Conservation (phyloP, 2,797 vertebrate species). For the Pempheris klunzingeri region DNA sequence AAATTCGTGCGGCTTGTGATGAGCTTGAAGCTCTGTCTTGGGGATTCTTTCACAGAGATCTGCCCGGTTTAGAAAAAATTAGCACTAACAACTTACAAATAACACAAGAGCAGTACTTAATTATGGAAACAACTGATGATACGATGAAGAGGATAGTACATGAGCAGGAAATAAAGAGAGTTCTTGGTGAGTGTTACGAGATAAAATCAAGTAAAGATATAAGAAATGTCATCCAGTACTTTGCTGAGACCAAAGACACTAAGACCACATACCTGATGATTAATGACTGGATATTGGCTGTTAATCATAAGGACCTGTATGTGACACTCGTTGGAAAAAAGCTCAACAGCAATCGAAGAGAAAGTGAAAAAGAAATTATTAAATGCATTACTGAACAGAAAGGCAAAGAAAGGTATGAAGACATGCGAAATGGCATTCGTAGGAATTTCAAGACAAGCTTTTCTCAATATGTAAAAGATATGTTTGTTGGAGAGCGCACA, state of each 20-base stretch:
- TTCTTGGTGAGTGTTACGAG: conserved; percentile 18
- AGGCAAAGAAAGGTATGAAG: accelerated
- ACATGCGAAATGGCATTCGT: accelerated
- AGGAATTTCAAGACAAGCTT: background rate
- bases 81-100: accelerated
- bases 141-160: accelerated
- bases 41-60: conserved; percentile 33
- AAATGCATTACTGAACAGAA: background rate
- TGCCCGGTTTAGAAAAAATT: accelerated
- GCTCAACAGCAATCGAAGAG: background rate
- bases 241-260: background rate
- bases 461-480: accelerated
- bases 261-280: conserved; percentile 16
- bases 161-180: accelerated
- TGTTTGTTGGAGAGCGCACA: background rate
- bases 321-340: conserved; percentile 50
- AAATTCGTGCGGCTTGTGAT: accelerated
- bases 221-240: conserved; percentile 37
- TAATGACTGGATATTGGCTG: conserved; percentile 52
- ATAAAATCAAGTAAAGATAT: conserved; percentile 42
- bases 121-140: accelerated
- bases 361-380: accelerated
- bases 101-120: accelerated
- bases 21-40: conserved; percentile 46
- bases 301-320: background rate